phyloP scores from a whole-genome alignment of 2,797 vertebrate species.

The Notolabrus celidotus region DNA sequence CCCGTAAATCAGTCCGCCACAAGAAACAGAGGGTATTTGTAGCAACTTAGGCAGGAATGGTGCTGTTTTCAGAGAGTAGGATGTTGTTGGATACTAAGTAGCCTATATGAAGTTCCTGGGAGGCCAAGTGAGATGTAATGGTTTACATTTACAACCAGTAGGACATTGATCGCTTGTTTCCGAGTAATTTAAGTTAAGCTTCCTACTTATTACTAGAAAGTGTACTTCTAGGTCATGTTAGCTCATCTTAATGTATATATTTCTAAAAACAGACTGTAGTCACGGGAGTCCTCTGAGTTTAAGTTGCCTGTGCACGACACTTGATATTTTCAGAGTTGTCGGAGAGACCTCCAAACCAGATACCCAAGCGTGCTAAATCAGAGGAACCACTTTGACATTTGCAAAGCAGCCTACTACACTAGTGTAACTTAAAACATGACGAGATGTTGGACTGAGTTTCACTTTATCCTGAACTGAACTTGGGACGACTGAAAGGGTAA shows the following conservation, averaged over 20 bases:
- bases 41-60: not conserved
- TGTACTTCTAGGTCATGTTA: not conserved
- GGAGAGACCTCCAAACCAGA: not conserved
- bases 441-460: constrained; percentile 1
- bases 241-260: not conserved
- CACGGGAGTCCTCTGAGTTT: not conserved
- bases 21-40: not conserved
- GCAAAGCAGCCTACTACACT: not conserved
- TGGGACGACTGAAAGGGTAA: not conserved
- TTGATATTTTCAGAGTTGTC: constrained; percentile 33
- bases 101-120: not conserved
- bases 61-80: not conserved
- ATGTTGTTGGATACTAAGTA: not conserved
- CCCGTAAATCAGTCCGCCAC: not conserved
- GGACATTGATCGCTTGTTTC: not conserved
- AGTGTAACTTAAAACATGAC: not conserved
- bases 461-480: constrained; percentile 1
- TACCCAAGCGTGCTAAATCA: not conserved
- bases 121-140: not conserved
- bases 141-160: not conserved
- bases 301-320: constrained; percentile 11
- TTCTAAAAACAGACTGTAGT: not conserved
- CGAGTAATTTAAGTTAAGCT: not conserved
- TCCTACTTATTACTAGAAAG: too few relatives aligned
- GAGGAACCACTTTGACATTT: constrained; percentile 26